Conservation (phyloP, 2,113 vertebrate species). For the Peromyscus polionotus region DNA sequence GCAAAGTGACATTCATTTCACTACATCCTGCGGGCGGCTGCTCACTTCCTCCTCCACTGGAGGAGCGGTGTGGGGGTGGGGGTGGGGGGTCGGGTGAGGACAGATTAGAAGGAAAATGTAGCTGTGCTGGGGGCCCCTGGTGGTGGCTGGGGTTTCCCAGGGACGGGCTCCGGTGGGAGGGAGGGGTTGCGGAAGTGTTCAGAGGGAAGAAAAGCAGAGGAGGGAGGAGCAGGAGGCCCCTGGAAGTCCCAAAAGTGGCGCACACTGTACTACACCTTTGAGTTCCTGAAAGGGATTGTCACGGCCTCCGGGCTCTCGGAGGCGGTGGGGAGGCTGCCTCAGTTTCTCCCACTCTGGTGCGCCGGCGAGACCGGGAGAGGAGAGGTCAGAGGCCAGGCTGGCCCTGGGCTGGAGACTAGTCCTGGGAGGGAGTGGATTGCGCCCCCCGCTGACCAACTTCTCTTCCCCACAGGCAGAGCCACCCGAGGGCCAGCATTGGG, state of each 20-base stretch:
- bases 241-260: conserved; percentile 58
- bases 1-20: conserved; percentile 77
- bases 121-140: conserved; percentile 48
- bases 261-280: not conserved
- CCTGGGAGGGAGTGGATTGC: not conserved
- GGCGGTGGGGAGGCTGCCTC: not conserved
- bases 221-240: conserved; percentile 62
- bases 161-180: conserved; percentile 66
- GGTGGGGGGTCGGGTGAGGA: conserved; percentile 51
- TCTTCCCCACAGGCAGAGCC: conserved; percentile 74
- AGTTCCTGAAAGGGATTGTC: not conserved
- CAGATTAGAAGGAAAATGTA: conserved; percentile 76
- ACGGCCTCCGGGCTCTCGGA: not conserved
- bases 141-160: conserved; percentile 78
- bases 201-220: conserved; percentile 58
- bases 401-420: not conserved
- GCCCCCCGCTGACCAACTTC: conserved; percentile 63
- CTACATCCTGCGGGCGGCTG: conserved; percentile 79
- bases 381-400: not conserved
- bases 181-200: conserved; percentile 70
- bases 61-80: conserved; percentile 61
- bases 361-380: not conserved
- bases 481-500: conserved; percentile 42
- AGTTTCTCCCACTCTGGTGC: not conserved
- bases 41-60: conserved; percentile 82